phyloP scores from a whole-genome alignment of 2,113 vertebrate species.

The Morone chrysops region DNA sequence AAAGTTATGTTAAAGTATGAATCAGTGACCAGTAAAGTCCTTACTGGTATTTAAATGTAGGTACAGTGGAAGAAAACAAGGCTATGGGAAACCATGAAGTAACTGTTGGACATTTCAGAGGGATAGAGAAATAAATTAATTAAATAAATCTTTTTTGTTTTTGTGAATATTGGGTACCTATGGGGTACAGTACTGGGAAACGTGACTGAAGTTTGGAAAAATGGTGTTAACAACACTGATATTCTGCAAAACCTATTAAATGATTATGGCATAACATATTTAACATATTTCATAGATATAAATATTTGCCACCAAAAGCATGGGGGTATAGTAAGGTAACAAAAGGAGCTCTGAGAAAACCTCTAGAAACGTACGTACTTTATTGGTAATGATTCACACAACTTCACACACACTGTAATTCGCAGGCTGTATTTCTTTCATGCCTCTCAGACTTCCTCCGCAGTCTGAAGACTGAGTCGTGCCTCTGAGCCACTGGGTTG shows the following conservation, averaged over 20 bases:
- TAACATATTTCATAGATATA: neutral
- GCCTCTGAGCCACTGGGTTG: constrained; percentile 34
- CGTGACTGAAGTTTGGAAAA: neutral
- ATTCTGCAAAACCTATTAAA: neutral
- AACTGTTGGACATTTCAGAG: neutral
- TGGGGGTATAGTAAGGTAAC: neutral
- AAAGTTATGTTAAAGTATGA: neutral
- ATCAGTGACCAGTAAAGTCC: constrained; percentile 2
- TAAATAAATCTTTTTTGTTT: neutral
- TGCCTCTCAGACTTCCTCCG: constrained; percentile 1
- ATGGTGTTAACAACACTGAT: neutral
- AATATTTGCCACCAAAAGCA: neutral
- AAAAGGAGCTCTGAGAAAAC: neutral
- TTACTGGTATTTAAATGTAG: neutral
- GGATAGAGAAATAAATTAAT: neutral
- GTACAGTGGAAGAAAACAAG: neutral
- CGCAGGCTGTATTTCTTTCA: neutral
- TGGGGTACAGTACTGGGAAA: neutral
- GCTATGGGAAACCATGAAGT: neutral
- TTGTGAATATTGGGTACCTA: neutral
- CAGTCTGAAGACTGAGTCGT: constrained; percentile 1
- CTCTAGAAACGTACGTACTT: neutral
- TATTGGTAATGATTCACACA: neutral
- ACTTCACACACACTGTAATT: neutral
- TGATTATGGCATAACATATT: too few species aligned